Evolutionary conservation across 2,797 vertebrate genomes (phyloP).

Genomic region (Sebastes itinus): DNA sequence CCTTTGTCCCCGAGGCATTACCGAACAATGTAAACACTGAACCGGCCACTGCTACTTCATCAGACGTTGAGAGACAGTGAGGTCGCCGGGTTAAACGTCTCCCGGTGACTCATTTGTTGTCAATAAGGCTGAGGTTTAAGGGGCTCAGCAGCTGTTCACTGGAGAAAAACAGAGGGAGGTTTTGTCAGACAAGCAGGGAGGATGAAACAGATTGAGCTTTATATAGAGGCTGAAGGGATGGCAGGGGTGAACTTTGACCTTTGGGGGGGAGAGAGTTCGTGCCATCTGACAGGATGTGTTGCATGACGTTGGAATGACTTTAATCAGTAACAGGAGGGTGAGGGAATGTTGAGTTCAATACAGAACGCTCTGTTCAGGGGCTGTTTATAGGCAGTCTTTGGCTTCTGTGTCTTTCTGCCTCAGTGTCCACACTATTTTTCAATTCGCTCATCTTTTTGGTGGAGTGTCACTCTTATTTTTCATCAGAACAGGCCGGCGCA

Average conservation of each 20-base stretch:
- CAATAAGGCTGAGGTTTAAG: conserved; percentile 24
- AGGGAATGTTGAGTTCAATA: conserved; percentile 20
- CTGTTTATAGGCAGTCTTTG: not conserved
- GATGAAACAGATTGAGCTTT: conserved; percentile 37
- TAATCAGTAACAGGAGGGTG: conserved; percentile 16
- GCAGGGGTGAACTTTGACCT: conserved; percentile 49
- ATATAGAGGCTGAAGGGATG: conserved; percentile 18
- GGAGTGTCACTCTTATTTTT: conserved; percentile 1
- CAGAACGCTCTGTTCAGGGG: conserved; percentile 7
- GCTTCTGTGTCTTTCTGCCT: not conserved
- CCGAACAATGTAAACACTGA: conserved; percentile 50
- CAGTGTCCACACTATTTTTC: not conserved
- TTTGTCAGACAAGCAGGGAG: conserved; percentile 36
- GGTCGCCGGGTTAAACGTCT: conserved; percentile 49
- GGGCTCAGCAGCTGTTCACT: conserved; percentile 49
- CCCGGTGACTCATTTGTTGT: conserved; percentile 45
- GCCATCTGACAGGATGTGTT: conserved; percentile 52
- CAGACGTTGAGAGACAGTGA: conserved; percentile 10
- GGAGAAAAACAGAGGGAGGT: conserved; percentile 41
- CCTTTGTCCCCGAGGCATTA: conserved; percentile 6
- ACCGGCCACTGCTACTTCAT: conserved; percentile 17
- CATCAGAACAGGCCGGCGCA: not conserved
- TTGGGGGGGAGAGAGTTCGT: conserved; percentile 17
- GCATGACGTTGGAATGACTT: conserved; percentile 32
- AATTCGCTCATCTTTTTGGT: not conserved